Percentiles rank a stretch among this genome's conserved stretches.
Conservation (phyloP, 2,113 vertebrate species). For the Alexandromys fortis region DNA sequence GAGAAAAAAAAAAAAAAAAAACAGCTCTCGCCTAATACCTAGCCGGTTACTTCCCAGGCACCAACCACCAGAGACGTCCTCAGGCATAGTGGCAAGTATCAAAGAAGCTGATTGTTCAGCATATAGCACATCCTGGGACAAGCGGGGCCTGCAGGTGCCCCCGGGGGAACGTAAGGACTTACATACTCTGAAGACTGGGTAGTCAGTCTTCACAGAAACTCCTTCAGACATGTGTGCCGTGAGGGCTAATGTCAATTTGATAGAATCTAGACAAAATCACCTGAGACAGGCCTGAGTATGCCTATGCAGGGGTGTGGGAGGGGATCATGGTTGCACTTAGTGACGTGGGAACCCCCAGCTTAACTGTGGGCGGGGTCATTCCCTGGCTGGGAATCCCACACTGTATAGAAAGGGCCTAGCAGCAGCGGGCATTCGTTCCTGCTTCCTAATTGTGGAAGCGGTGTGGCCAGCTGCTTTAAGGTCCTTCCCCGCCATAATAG, state of each 20-base stretch:
- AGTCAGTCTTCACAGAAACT: background rate
- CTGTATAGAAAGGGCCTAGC: background rate
- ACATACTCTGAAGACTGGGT: fast-evolving
- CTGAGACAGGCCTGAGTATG: background rate
- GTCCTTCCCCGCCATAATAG: background rate
- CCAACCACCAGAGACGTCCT: background rate
- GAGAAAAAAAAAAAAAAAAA: no score
- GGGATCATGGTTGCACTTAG: no score
- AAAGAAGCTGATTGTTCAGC: background rate
- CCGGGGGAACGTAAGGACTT: background rate
- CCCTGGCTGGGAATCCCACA: background rate
- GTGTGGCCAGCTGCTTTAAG: background rate
- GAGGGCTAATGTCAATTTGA: background rate
- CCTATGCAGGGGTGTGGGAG: background rate
- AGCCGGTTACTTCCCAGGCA: background rate
- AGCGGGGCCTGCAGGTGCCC: background rate
- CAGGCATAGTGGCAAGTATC: background rate
- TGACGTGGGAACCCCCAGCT: background rate
- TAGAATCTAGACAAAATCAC: background rate
- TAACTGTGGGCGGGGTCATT: background rate
- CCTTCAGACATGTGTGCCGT: background rate
- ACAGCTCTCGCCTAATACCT: background rate
- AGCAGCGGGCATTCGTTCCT: background rate
- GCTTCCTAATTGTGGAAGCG: background rate
- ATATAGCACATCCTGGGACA: fast-evolving